Conservation (phyloP, 2,113 vertebrate genomes). For the Asarcornis scutulata region DNA sequence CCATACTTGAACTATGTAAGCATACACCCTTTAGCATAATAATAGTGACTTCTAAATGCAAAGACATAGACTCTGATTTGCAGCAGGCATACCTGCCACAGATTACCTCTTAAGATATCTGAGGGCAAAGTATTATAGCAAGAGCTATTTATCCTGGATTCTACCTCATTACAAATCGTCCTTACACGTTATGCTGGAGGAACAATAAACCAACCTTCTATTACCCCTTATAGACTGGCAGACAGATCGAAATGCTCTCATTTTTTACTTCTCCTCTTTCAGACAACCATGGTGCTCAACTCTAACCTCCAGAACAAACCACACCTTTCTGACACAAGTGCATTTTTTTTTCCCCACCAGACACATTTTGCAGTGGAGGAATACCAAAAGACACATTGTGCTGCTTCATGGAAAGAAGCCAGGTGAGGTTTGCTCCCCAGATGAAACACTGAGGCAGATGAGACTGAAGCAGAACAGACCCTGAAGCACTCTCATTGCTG, state of each 20-base stretch:
- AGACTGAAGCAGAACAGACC: neutral
- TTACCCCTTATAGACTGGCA: neutral
- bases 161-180: constrained; percentile 51
- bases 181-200: neutral
- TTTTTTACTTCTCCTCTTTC: neutral
- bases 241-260: neutral
- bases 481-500: neutral
- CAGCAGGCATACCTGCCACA: constrained; percentile 26
- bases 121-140: constrained; percentile 37
- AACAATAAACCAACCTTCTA: constrained; percentile 43
- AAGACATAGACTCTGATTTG: constrained; percentile 58
- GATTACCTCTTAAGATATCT: constrained; percentile 46
- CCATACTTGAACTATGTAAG: constrained; percentile 40
- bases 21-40: constrained; percentile 58
- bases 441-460: neutral
- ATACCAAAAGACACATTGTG: neutral
- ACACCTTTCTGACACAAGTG: neutral
- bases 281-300: neutral
- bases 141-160: constrained; percentile 35
- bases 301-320: neutral
- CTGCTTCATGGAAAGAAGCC: neutral
- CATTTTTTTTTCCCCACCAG: neutral
- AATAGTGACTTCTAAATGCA: constrained; percentile 52
- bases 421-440: neutral
- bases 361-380: neutral